Conservation (phyloP, 2,888 invertebrate genomes). For the Sarcophaga caerulescens region DNA sequence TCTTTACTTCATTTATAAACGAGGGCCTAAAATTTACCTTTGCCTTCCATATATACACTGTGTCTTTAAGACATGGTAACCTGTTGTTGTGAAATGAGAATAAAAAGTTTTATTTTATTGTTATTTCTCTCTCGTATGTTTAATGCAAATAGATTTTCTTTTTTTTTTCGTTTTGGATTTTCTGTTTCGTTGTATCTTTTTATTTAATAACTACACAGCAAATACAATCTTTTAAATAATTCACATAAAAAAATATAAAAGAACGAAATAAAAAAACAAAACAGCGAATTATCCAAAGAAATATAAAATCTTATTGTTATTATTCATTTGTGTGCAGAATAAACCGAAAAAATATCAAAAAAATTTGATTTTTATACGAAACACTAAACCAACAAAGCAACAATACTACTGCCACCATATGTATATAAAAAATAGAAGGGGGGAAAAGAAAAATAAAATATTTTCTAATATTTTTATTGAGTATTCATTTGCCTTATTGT, state of each 20-base stretch:
- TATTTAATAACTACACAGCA: constrained; percentile 38
- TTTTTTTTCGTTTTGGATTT: not conserved
- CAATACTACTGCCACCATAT: not conserved
- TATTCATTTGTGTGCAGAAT: constrained; percentile 63
- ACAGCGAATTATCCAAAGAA: constrained; percentile 16
- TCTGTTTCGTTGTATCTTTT: not conserved
- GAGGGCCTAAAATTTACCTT: not conserved
- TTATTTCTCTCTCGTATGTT: too few relatives aligned
- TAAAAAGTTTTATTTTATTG: not conserved
- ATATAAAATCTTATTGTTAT: constrained; percentile 66
- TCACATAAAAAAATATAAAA: constrained; percentile 19
- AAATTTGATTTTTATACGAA: constrained; percentile 4
- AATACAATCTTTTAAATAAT: constrained; percentile 56
- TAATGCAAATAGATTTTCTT: too few relatives aligned
- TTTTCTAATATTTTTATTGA: constrained; percentile 60
- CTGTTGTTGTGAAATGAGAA: constrained; percentile 24
- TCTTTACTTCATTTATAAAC: too few relatives aligned
- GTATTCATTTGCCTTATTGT: constrained; percentile 63
- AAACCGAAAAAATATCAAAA: constrained; percentile 4
- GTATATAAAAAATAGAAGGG: not conserved
- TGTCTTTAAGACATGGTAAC: not conserved
- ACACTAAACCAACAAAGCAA: not conserved
- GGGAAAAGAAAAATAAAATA: constrained; percentile 43
- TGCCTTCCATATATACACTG: not conserved
- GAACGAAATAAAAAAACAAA: not conserved